A percentile compares a stretch with the other conserved stretches of the same genome.
Evolutionary conservation across 2,888 invertebrate species (phyloP).

Genomic region (Geophilus truncorum): DNA sequence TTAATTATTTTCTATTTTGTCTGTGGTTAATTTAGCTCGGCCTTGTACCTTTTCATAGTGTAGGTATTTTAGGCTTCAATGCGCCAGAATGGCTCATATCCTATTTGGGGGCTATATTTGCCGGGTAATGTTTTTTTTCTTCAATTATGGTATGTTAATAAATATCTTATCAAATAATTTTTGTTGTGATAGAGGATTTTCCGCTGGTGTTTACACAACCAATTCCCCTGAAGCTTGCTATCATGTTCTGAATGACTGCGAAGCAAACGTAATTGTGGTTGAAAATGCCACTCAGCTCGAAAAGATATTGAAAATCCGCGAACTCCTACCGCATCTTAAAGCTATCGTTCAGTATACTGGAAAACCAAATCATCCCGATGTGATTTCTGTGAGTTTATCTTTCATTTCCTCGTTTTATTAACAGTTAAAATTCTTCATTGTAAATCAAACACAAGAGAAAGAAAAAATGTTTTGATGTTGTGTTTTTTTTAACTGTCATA

Average conservation of each 20-base stretch:
- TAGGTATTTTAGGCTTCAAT: constrained; percentile 88
- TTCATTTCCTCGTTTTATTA: too few species aligned
- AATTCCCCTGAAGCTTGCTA: neutral
- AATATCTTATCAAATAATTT: neutral
- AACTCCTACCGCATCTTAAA: neutral
- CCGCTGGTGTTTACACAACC: neutral
- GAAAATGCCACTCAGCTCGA: neutral
- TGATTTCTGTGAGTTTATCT: neutral
- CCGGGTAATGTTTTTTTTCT: constrained; percentile 57
- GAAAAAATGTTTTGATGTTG: neutral
- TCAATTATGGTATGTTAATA: constrained; percentile 1
- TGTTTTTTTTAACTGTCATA: neutral
- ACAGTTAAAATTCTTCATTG: neutral
- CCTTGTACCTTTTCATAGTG: constrained; percentile 69
- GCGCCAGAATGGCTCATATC: constrained; percentile 51
- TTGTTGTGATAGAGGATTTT: neutral
- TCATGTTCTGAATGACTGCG: neutral
- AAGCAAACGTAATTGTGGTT: neutral
- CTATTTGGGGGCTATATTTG: constrained; percentile 79
- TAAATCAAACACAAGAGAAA: neutral
- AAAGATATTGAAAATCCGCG: neutral
- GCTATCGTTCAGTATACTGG: neutral
- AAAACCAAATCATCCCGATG: neutral
- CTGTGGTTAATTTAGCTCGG: constrained; percentile 61
- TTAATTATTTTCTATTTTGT: too few species aligned